Base-by-base conservation (phyloP, 2,888 invertebrate species). In the Xestia xanthographa region DNA sequence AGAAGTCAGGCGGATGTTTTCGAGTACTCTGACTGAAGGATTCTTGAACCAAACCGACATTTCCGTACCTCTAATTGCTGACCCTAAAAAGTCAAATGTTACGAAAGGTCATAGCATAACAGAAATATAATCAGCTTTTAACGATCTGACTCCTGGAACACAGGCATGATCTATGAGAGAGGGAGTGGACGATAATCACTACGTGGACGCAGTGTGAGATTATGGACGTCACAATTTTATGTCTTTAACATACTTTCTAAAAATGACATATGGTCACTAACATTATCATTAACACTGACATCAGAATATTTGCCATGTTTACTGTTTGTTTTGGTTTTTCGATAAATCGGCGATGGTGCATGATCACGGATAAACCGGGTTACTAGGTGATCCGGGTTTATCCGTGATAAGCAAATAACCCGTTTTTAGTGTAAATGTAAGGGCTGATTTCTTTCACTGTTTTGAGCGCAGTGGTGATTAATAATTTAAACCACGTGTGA, bases 11-110 rank as follows among this genome's bases (percentile, higher is more conserved):
- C 12, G 17, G 29, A 62, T 20, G 50, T 34, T 34, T 20, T 1
- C 26, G n/a, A 43, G 75, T 62, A 50, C n/a, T 26, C 20, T 62
- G 5, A 62, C 20, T 62, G 5, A 62, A 75, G 62, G 63, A 26
- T 62, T 3, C 76, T 76, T 63, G 26, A 75, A 75, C 62, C 11
- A 34, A 75, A 26, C 29, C 62, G 34, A 53, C 17, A 43, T 53
- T 75, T 50, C 17, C 0, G 14, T 26, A 43, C 11, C 41, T 43
- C 0, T 75, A 75, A 75, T 76, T 76, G 22, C 60, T 26, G 20
- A 20, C 4, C 56, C 5, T 20, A 14, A 12, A 12, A 38, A 14
- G 12, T 14, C 1, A 58, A 45, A 17, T 20, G 8, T 12, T n/a
- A 26, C 9, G 17, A 66, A 29, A 26, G 5, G 14, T 63, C n/a